phyloP scores from a whole-genome alignment of 2,888 invertebrate species.

The Ophioninae sp. region DNA sequence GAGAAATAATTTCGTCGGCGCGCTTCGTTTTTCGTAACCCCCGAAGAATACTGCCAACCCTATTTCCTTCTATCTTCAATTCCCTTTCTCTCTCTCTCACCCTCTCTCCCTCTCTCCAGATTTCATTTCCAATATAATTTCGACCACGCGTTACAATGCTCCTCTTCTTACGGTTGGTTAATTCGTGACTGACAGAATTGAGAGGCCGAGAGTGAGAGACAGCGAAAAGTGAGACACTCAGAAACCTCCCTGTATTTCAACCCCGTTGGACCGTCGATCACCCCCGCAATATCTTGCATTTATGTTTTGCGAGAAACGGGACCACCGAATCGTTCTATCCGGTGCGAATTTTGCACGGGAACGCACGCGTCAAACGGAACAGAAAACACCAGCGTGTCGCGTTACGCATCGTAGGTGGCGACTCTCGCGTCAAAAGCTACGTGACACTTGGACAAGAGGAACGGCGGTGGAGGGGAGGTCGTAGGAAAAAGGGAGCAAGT shows the following conservation, averaged over 20 bases:
- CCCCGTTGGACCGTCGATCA: constrained; percentile 23
- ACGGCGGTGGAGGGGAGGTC: not conserved
- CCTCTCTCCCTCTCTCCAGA: constrained; percentile 67
- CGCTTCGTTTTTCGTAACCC: constrained; percentile 16
- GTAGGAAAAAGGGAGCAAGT: constrained; percentile 72
- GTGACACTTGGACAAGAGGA: constrained; percentile 67
- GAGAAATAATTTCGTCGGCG: constrained; percentile 40
- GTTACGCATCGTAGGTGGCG: constrained; percentile 66
- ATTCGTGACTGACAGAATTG: constrained; percentile 78
- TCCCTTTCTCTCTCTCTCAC: not conserved
- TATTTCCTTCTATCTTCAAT: not conserved
- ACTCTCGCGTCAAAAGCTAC: constrained; percentile 67
- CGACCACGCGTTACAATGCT: constrained; percentile 72
- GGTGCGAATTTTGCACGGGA: constrained; percentile 50
- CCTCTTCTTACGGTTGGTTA: constrained; percentile 77
- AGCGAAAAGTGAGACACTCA: constrained; percentile 62
- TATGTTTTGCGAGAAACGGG: constrained; percentile 15
- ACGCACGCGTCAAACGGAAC: constrained; percentile 67
- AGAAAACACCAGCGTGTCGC: constrained; percentile 71
- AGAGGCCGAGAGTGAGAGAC: constrained; percentile 41
- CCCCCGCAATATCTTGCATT: constrained; percentile 37
- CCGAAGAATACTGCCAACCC: constrained; percentile 32
- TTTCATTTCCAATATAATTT: constrained; percentile 77
- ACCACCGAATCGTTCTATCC: constrained; percentile 48
- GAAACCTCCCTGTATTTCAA: constrained; percentile 26